Percentiles rank a stretch among this genome's conserved stretches.
These are phyloP conservation scores for Hartigia nigra DNA, from an alignment of 2,888 invertebrate species.

Conservation along the genomic window DNA sequence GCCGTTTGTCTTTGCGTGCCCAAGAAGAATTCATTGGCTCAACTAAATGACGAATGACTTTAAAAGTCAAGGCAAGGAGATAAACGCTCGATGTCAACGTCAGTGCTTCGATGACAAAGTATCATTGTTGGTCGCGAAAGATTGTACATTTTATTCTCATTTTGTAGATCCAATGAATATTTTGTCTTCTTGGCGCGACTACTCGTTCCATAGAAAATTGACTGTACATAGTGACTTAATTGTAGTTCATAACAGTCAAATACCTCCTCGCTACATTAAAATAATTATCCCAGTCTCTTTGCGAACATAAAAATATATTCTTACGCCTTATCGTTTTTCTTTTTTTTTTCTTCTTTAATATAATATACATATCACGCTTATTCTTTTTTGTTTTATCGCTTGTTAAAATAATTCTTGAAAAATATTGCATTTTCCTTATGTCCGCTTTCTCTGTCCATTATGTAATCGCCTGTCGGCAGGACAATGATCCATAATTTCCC, in stretches of 20 bases:
- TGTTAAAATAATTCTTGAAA: constrained; percentile 11
- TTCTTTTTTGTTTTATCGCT: constrained; percentile 24
- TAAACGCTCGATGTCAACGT: background rate
- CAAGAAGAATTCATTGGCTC: background rate
- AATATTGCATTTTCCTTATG: constrained; percentile 8
- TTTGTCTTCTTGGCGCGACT: background rate
- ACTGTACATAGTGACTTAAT: constrained; percentile 23
- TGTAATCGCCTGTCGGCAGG: background rate
- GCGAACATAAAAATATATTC: constrained; percentile 58
- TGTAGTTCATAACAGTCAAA: constrained; percentile 9
- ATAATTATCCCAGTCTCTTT: constrained; percentile 46
- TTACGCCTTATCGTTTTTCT: constrained; percentile 38
- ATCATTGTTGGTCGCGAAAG: background rate
- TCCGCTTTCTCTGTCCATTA: background rate
- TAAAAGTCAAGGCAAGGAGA: background rate
- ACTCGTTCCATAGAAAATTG: constrained; percentile 6
- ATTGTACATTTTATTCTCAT: background rate
- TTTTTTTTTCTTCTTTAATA: constrained; percentile 28
- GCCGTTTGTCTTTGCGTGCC: background rate
- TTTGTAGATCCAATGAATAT: background rate
- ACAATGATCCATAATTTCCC: background rate
- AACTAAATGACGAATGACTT: background rate
- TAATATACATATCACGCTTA: constrained; percentile 53
- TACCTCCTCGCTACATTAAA: constrained; percentile 18
- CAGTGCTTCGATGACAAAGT: background rate